A percentile compares a stretch with the other conserved stretches of the same genome.
phyloP scores from a whole-genome alignment of 2,888 invertebrate genomes.

The Chrysomela aeneicollis region DNA sequence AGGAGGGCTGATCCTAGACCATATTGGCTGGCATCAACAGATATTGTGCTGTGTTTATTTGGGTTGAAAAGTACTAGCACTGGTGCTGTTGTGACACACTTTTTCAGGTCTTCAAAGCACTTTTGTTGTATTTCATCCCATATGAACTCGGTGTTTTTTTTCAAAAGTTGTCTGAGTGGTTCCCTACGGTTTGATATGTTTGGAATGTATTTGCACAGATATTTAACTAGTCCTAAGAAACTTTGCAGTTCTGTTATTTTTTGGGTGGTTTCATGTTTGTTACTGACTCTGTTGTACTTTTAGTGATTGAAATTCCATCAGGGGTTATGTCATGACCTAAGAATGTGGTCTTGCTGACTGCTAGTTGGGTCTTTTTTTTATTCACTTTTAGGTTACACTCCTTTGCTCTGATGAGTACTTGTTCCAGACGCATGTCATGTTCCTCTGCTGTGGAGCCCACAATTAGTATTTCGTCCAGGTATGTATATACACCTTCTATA shows the following conservation, averaged over 20 bases:
- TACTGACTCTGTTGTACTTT: conserved; percentile 39
- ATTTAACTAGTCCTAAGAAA: conserved; percentile 30
- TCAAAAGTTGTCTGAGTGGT: conserved; percentile 33
- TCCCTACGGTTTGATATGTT: conserved; percentile 27
- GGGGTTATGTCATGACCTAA: conserved; percentile 34
- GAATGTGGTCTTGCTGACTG: conserved; percentile 31
- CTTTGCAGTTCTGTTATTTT: conserved; percentile 11
- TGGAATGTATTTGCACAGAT: conserved; percentile 28
- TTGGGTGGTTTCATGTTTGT: conserved; percentile 13
- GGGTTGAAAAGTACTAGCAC: not conserved
- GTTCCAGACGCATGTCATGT: conserved; percentile 28
- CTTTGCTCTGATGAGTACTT: conserved; percentile 29
- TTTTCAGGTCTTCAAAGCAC: not conserved
- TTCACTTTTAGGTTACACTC: conserved; percentile 31
- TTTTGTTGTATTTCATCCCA: conserved; percentile 23
- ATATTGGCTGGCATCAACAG: not conserved
- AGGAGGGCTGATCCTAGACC: not conserved
- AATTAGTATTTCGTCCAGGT: conserved; percentile 38
- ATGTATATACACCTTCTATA: conserved; percentile 9
- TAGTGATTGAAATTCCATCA: conserved; percentile 32
- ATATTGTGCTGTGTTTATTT: not conserved
- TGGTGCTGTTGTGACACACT: not conserved
- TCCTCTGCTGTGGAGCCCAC: conserved; percentile 26
- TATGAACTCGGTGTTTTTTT: conserved; percentile 29
- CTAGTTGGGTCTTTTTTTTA: conserved; percentile 34